Evolutionary conservation across 1,140 invertebrate species (phyloP).

Genomic region (Diachasmimorpha longicaudata): DNA sequence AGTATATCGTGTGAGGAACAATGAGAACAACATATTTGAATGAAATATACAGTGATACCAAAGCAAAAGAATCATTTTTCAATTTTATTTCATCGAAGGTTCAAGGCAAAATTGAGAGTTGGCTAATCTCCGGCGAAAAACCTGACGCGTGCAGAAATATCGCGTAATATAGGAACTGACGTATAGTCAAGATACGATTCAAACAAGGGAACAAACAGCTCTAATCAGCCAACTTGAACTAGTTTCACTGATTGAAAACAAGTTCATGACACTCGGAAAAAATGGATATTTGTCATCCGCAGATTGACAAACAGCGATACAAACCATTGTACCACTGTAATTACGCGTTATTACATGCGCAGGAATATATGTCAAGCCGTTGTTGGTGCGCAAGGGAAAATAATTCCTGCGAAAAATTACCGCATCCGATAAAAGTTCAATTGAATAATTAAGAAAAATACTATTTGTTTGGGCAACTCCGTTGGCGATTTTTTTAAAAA

Average conservation of each 20-base stretch:
- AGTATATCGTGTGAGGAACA: not conserved
- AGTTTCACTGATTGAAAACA: not conserved
- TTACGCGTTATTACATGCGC: not conserved
- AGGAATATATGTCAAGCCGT: not conserved
- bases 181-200: not conserved
- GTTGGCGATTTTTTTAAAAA: too few relatives aligned
- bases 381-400: too few relatives aligned
- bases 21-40: not conserved
- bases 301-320: not conserved
- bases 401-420: too few relatives aligned
- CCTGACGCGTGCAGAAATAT: too few relatives aligned
- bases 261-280: not conserved
- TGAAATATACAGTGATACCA: not conserved
- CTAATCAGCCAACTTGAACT: not conserved
- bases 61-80: not conserved
- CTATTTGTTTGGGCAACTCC: too few relatives aligned
- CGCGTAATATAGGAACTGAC: too few relatives aligned
- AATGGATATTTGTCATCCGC: not conserved
- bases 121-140: too few relatives aligned
- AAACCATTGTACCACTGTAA: not conserved
- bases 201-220: not conserved
- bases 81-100: too few relatives aligned
- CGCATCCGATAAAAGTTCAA: too few relatives aligned
- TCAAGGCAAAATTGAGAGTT: too few relatives aligned
- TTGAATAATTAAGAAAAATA: too few relatives aligned